phyloP scores from a whole-genome alignment of 2,797 vertebrate genomes.

The Aulostomus chinensis region DNA sequence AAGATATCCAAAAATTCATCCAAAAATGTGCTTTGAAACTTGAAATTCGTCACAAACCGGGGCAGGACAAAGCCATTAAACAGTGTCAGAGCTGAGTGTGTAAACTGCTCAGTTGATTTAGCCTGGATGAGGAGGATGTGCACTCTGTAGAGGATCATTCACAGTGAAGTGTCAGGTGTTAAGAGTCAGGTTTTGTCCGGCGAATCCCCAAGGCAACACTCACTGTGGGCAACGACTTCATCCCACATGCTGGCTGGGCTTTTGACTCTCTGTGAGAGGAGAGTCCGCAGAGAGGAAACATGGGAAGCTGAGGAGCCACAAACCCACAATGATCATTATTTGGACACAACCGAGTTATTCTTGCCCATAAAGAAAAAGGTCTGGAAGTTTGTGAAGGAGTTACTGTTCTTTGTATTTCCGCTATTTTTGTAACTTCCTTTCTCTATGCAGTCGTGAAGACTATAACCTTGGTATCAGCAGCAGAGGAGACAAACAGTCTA shows the following conservation, averaged over 20 bases:
- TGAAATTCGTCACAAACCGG: no score
- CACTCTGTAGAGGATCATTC: constrained; percentile 55
- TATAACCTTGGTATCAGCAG: constrained; percentile 24
- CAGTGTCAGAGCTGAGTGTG: no score
- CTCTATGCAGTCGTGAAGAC: constrained; percentile 3
- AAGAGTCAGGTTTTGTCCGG: constrained; percentile 32
- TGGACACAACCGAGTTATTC: constrained; percentile 5
- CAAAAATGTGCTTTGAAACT: no score
- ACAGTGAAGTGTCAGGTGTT: constrained; percentile 63
- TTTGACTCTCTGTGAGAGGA: no score
- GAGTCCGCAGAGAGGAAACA: constrained; percentile 14
- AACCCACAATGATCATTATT: constrained; percentile 7
- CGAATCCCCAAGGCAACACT: constrained; percentile 15
- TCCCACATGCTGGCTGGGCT: constrained; percentile 22
- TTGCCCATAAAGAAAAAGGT: constrained; percentile 3
- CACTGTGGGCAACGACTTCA: constrained; percentile 27
- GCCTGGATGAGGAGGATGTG: constrained; percentile 37
- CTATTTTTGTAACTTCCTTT: background rate
- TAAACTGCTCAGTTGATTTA: constrained; percentile 57
- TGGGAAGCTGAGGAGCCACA: no score
- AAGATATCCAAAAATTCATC: no score
- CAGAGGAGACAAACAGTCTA: constrained; percentile 37
- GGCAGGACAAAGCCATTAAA: no score
- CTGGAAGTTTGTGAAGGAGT: constrained; percentile 1
- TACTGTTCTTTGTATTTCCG: constrained; percentile 5